phyloP scores from a whole-genome alignment of 2,888 invertebrate genomes.

The Rotaria magnacalcarata region DNA sequence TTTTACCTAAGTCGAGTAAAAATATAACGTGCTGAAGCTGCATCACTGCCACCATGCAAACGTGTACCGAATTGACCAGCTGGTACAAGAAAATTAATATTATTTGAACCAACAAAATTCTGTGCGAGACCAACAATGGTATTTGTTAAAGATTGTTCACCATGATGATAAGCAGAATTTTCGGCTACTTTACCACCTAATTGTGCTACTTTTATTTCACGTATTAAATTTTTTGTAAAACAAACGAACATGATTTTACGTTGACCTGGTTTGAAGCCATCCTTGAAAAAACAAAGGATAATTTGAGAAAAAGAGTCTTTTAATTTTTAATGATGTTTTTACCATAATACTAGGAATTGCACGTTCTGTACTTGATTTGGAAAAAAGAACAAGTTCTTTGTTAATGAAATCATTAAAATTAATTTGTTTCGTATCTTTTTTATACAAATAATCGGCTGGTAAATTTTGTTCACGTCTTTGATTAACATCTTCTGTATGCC shows the following conservation, averaged over 20 bases:
- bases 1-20: conserved; percentile 70
- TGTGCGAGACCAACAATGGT: conserved; percentile 96
- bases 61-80: conserved; percentile 93
- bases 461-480: conserved; percentile 60
- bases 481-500: conserved; percentile 74
- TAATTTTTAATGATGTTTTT: conserved; percentile 52
- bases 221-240: conserved; percentile 83
- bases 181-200: conserved; percentile 94
- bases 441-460: conserved; percentile 71
- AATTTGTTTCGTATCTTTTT: conserved; percentile 76
- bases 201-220: conserved; percentile 69
- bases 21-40: conserved; percentile 94
- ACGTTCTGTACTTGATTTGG: conserved; percentile 87
- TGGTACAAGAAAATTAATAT: conserved; percentile 87
- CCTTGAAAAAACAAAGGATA: neutral
- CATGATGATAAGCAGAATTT: conserved; percentile 95
- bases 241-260: conserved; percentile 85
- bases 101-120: conserved; percentile 95
- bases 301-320: neutral
- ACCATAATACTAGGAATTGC: conserved; percentile 71
- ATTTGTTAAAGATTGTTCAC: conserved; percentile 83
- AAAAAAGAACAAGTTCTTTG: conserved; percentile 87
- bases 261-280: conserved; percentile 87
- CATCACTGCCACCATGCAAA: conserved; percentile 84
- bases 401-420: conserved; percentile 87